phyloP scores from a whole-genome alignment of 92 coral and sea anemone genomes.

The Heliopora coerulea region DNA sequence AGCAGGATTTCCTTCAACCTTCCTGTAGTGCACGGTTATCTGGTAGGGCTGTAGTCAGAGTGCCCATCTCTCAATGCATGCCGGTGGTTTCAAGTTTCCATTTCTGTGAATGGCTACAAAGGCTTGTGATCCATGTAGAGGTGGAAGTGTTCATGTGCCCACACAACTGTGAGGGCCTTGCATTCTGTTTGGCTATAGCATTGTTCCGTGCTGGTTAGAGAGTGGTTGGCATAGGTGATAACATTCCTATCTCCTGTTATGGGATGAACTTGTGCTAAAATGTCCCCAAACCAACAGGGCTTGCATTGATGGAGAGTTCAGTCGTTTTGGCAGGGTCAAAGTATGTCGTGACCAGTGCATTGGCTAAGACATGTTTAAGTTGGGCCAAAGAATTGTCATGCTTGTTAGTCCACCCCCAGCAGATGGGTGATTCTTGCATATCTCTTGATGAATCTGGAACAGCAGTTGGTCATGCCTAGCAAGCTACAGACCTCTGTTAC shows the following conservation, averaged over 20 bases:
- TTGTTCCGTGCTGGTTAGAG: slow-evolving; percentile 31
- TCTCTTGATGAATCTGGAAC: slow-evolving; percentile 42
- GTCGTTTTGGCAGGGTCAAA: slow-evolving; percentile 31
- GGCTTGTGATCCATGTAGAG: slow-evolving; percentile 35
- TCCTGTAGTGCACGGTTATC: slow-evolving; percentile 3
- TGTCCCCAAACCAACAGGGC: slow-evolving; percentile 41
- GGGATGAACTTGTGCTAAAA: slow-evolving; percentile 32
- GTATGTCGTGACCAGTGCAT: neutral
- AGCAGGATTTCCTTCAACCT: slow-evolving; percentile 22
- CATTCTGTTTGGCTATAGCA: slow-evolving; percentile 34
- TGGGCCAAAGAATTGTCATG: too few relatives aligned
- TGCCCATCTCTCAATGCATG: slow-evolving; percentile 45
- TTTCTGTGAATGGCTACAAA: slow-evolving; percentile 24
- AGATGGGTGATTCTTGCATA: slow-evolving; percentile 49
- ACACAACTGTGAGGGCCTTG: slow-evolving; percentile 12
- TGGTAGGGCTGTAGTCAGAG: slow-evolving; percentile 43
- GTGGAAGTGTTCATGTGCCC: slow-evolving; percentile 26
- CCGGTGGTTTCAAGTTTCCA: too few relatives aligned
- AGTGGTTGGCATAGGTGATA: slow-evolving; percentile 21
- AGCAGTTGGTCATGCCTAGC: slow-evolving; percentile 29
- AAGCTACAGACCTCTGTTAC: slow-evolving; percentile 2
- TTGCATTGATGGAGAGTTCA: slow-evolving; percentile 35
- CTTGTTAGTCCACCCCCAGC: slow-evolving; percentile 35
- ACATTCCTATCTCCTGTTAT: slow-evolving; percentile 13
- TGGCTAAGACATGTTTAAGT: too few relatives aligned